Evolutionary conservation across 2,888 invertebrate species (phyloP), one percentile per base, ranked within the genome.

Genomic region (Hoplodrina blanda): DNA sequence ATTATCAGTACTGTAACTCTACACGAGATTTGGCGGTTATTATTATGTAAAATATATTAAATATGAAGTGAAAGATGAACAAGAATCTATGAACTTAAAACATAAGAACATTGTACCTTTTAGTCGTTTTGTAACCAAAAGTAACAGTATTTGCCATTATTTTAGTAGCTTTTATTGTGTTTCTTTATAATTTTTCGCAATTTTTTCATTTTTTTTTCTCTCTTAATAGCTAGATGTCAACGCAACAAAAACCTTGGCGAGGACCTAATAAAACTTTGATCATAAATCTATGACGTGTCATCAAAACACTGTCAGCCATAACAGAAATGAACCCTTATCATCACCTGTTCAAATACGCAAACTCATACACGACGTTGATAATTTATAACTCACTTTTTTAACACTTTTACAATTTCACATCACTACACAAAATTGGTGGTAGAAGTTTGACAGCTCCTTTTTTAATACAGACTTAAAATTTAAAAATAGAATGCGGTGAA

Each of bases 301-400:
- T 69, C 69, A 74, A 67, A 76, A 76, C 62, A 76, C 70, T 68
- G 75, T 73, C 69, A 82, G 72, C 77, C 76, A 81, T 76, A 82
- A 83, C 80, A 80, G 82, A 85, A 85, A 69, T 65, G 83, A 82
- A 83, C 82, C 78, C 76, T 81, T 75, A 83, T 85, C 82, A 87
- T 90, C 87, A 91, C 89, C 89, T 93, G 91, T 89, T 87, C 80
- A 91, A 92, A 93, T 89, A 92, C 86, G 86, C 86, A 90, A 86
- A 91, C 90, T 90, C 90, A 92, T 89, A 90, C 81, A 86, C 81
- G 81, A 85, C 77, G 68, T 80, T n/a, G 33, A 81, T 72, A 78
- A 75, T 44, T n/a, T 19, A 54, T 53, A 69, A 69, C 69, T 69
- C 79, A 85, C 77, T 81, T 76, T 25, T 72, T 78, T 55, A 56